Conservation (phyloP, 2,113 vertebrate genomes). For the Triplophysa dalaica region DNA sequence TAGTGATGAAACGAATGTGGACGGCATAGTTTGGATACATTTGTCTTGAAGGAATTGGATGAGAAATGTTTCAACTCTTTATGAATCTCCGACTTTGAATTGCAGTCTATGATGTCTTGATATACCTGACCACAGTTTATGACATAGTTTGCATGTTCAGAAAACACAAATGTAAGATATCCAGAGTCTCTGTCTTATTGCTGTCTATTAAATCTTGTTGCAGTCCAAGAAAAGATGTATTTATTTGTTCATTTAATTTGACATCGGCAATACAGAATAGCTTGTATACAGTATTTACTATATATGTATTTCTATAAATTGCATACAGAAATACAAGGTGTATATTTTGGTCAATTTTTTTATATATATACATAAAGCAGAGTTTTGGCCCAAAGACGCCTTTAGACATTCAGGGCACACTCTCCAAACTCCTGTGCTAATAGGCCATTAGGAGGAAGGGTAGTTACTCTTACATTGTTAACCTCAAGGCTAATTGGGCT, state of each 20-base stretch:
- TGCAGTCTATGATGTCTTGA: not conserved
- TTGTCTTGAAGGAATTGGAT: not conserved
- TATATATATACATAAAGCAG: too few relatives aligned
- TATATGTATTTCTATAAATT: too few relatives aligned
- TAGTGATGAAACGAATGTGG: too few relatives aligned
- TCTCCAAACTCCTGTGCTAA: slow-evolving; percentile 66
- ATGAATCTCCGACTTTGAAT: not conserved
- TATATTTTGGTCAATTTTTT: too few relatives aligned
- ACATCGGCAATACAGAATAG: too few relatives aligned
- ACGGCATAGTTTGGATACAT: too few relatives aligned
- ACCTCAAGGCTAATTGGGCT: slow-evolving; percentile 72
- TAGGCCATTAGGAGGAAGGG: slow-evolving; percentile 70
- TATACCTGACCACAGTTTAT: not conserved
- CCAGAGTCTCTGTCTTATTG: not conserved
- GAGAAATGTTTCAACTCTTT: not conserved
- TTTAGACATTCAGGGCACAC: slow-evolving; percentile 45
- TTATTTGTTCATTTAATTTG: too few relatives aligned
- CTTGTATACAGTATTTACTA: too few relatives aligned
- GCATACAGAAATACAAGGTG: too few relatives aligned
- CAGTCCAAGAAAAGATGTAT: too few relatives aligned
- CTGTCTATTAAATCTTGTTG: too few relatives aligned
- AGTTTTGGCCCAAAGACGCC: slow-evolving; percentile 5
- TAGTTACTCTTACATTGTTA: slow-evolving; percentile 70
- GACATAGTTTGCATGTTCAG: not conserved
- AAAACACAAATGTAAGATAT: too few relatives aligned